Evolutionary conservation across 1,140 invertebrate species (phyloP).

Genomic region (Philopotamus ludificatus): DNA sequence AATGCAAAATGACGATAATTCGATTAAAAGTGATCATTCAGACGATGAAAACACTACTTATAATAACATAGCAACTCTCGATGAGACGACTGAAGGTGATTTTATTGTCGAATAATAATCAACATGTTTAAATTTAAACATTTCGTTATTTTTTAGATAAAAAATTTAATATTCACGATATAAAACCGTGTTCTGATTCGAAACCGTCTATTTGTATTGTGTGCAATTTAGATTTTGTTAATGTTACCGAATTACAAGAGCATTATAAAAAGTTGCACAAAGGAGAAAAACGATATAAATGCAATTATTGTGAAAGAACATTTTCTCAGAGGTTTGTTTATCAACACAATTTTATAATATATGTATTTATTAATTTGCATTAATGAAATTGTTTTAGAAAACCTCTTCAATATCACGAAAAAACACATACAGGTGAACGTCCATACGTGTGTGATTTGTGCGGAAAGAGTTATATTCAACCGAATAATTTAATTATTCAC

Average conservation of each 20-base stretch:
- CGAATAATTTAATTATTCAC: slow-evolving; percentile 51
- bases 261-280: background rate
- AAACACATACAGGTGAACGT: slow-evolving; percentile 35
- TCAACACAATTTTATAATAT: background rate
- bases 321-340: slow-evolving; percentile 35
- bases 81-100: background rate
- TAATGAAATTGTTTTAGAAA: slow-evolving; percentile 25
- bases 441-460: slow-evolving; percentile 36
- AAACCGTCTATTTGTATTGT: background rate
- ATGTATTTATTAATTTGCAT: background rate
- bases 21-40: background rate
- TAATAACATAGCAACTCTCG: background rate
- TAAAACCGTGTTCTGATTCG: background rate
- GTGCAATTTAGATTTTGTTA: background rate
- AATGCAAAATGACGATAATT: background rate
- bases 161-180: background rate
- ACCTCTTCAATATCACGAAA: slow-evolving; percentile 38
- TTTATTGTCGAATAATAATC: background rate
- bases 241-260: background rate
- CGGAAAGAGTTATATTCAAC: slow-evolving; percentile 37
- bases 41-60: background rate
- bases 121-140: background rate
- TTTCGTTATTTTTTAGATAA: background rate
- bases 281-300: slow-evolving; percentile 33
- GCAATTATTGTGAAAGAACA: slow-evolving; percentile 31